Evolutionary conservation across 2,797 vertebrate species (phyloP).

Genomic region (Myripristis murdjan): DNA sequence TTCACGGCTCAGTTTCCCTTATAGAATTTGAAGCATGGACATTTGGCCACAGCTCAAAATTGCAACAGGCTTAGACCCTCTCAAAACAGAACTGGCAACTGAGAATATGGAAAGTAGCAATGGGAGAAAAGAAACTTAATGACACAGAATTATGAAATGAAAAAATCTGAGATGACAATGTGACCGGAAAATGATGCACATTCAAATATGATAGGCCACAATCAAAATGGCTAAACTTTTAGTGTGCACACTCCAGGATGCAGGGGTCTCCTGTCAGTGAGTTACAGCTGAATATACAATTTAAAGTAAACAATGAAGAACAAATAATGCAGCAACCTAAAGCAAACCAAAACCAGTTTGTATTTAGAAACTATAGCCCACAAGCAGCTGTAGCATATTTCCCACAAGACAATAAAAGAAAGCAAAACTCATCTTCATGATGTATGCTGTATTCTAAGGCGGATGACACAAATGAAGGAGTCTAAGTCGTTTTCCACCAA

Average conservation of each 20-base stretch:
- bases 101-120: slow-evolving; percentile 52
- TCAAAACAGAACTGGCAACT: slow-evolving; percentile 64
- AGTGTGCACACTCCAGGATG: too few relatives aligned
- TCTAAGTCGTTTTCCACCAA: too few relatives aligned
- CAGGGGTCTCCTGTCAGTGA: too few relatives aligned
- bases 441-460: too few relatives aligned
- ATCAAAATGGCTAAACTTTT: too few relatives aligned
- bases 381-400: too few relatives aligned
- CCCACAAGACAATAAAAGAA: too few relatives aligned
- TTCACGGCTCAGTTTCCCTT: slow-evolving; percentile 9
- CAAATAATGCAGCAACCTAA: background rate
- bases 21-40: slow-evolving; percentile 38
- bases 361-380: background rate
- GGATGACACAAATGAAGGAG: too few relatives aligned
- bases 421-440: too few relatives aligned
- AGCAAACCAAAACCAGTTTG: background rate
- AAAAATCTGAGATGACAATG: background rate
- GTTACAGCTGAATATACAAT: background rate
- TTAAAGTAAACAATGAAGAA: background rate
- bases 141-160: too few relatives aligned
- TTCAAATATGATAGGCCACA: background rate
- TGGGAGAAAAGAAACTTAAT: slow-evolving; percentile 6
- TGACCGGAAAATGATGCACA: too few relatives aligned
- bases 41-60: slow-evolving; percentile 51
- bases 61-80: slow-evolving; percentile 56